phyloP scores from a whole-genome alignment of 2,888 invertebrate species.

The Loripinus fragilis region DNA sequence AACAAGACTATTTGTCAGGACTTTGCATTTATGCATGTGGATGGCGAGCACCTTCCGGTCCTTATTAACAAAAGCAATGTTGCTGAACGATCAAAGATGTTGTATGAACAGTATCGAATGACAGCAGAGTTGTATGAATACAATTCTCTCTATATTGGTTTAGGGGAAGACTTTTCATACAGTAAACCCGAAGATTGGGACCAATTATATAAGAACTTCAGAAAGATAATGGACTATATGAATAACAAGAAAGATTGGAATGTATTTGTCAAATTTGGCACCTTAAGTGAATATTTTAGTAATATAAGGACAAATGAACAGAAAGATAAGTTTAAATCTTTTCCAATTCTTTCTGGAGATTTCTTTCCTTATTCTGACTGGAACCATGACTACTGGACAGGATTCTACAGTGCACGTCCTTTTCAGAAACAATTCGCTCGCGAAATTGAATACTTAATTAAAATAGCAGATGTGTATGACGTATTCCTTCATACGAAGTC shows the following conservation, averaged over 20 bases:
- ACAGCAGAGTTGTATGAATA: slow-evolving; percentile 95
- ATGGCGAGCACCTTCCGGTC: slow-evolving; percentile 92
- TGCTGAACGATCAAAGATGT: slow-evolving; percentile 90
- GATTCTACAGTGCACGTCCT: slow-evolving; percentile 93
- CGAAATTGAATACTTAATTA: slow-evolving; percentile 83
- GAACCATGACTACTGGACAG: slow-evolving; percentile 94
- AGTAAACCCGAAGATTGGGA: slow-evolving; percentile 95
- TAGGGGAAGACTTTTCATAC: slow-evolving; percentile 98
- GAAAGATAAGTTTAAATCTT: slow-evolving; percentile 20
- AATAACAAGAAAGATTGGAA: slow-evolving; percentile 89
- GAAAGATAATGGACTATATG: slow-evolving; percentile 93
- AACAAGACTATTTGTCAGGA: slow-evolving; percentile 89
- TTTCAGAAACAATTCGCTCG: slow-evolving; percentile 88
- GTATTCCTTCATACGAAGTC: background rate
- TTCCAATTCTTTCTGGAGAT: slow-evolving; percentile 93
- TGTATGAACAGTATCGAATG: slow-evolving; percentile 94
- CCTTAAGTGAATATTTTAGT: slow-evolving; percentile 94
- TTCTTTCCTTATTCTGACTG: slow-evolving; percentile 99
- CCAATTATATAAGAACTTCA: slow-evolving; percentile 96
- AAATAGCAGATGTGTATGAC: background rate
- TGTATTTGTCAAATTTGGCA: slow-evolving; percentile 87
- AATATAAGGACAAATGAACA: slow-evolving; percentile 84
- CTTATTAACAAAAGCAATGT: slow-evolving; percentile 93
- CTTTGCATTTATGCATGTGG: slow-evolving; percentile 87
- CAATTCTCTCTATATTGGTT: slow-evolving; percentile 95